Percentiles rank a stretch among this genome's conserved stretches.
Conservation (phyloP, 2,888 invertebrate genomes). For the Tryphoninae sp. region DNA sequence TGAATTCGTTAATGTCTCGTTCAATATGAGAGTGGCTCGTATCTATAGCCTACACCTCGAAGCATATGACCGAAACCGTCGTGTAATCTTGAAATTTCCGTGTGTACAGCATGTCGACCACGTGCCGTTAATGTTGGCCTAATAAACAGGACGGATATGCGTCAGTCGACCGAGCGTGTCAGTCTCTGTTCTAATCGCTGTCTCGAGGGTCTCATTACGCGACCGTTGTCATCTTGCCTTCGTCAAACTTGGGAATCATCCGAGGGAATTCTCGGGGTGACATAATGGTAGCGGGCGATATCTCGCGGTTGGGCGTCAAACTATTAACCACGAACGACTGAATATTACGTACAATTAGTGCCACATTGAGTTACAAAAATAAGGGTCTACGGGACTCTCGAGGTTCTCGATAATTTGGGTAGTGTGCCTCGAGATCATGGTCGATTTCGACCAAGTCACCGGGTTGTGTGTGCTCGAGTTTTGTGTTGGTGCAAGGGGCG, state of each 20-base stretch:
- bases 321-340: conserved; percentile 44
- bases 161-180: conserved; percentile 5
- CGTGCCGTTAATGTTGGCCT: conserved; percentile 28
- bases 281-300: neutral
- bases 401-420: conserved; percentile 47
- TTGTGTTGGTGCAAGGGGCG: conserved; percentile 11
- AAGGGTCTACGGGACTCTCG: neutral
- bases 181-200: conserved; percentile 39
- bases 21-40: conserved; percentile 24
- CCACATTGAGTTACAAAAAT: conserved; percentile 49
- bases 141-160: conserved; percentile 10
- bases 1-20: conserved; percentile 30
- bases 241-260: conserved; percentile 23
- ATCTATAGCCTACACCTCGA: neutral
- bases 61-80: neutral
- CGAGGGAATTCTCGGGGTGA: conserved; percentile 22
- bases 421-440: conserved; percentile 47
- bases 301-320: conserved; percentile 6
- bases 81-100: conserved; percentile 39
- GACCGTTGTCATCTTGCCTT: conserved; percentile 34
- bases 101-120: conserved; percentile 25
- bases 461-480: conserved; percentile 27
- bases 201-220: conserved; percentile 49
- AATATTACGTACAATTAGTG: conserved; percentile 55
- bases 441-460: conserved; percentile 44